Base-by-base conservation (phyloP, 2,888 invertebrate species). In the Mayetiola destructor region DNA sequence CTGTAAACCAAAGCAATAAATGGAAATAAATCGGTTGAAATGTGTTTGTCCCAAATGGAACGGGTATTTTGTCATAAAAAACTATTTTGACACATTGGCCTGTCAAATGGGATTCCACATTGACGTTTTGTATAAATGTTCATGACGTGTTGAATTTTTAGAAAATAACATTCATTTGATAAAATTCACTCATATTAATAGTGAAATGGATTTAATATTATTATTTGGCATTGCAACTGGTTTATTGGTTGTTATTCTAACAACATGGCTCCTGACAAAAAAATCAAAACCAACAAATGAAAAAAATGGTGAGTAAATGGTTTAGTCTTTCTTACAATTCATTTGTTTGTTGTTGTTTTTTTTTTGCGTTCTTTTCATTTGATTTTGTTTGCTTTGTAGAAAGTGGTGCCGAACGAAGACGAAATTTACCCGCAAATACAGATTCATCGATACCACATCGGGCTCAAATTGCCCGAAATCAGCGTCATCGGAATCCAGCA, bases 381-480 rank as follows among this genome's bases (percentile, higher is more conserved):
- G 32, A 29, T 23, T 29, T 18, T 9, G 2, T 40, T 40, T 20
- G 2, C 8, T 16, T 12, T 14, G 10, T 18, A 23, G 32, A 6
- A 32, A 30, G 9, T 20, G 30, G 10, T 18, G 10, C 32, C 2
- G 30, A 18, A 3, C 53, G 53, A 2, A 18, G 53, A 9, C 29
- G 29, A 14, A 30, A 18, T 18, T 30, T 30, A 5, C 18, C 10
- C 8, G 53, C 14, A 20, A 27, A 29, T 59, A 27, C 53, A 56
- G 61, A 61, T 58, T 59, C 64, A 59, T 55, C 61, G 57, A 23
- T 77, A 0, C 80, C 80, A 20, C 76, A 85, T 55, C 76, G 86
- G 64, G 84, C 83, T 1, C 84, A 83, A 64, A 82, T 84, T 32
- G 81, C 82, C 4, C 77, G 88, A 61, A 85, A 85, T 69, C 81